phyloP scores from a whole-genome alignment of 2,797 vertebrate species.

The Leontocebus nigricollis region DNA sequence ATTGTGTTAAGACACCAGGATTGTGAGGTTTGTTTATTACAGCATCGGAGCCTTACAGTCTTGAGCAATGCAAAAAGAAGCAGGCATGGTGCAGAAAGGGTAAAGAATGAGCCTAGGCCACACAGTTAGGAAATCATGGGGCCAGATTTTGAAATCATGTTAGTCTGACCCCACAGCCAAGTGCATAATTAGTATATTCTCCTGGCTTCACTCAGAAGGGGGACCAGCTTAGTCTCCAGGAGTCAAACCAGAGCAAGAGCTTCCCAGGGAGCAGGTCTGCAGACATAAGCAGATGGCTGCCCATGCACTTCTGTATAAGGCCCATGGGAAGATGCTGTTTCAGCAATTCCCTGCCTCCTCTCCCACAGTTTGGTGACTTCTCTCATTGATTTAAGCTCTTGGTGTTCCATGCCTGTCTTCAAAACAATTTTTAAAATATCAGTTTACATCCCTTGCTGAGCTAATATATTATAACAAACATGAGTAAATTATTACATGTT shows the following conservation, averaged over 20 bases:
- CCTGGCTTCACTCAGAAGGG: background rate
- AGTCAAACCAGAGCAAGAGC: background rate
- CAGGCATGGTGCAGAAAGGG: rapidly evolving
- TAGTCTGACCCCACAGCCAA: too few relatives aligned
- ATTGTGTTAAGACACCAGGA: too few relatives aligned
- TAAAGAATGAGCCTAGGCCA: background rate
- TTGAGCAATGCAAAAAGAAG: background rate
- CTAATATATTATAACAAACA: background rate
- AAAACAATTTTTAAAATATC: background rate
- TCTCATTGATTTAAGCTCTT: background rate
- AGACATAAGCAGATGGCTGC: background rate
- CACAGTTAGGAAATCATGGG: rapidly evolving
- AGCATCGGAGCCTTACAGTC: background rate
- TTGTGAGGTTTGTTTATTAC: background rate
- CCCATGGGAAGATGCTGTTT: too few relatives aligned
- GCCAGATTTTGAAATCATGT: background rate
- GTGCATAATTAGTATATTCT: rapidly evolving
- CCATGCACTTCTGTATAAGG: rapidly evolving
- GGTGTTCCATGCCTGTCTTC: background rate
- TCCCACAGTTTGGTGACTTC: background rate
- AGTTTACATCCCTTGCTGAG: background rate
- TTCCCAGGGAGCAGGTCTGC: background rate
- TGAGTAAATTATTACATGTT: background rate
- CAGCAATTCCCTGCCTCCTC: too few relatives aligned
- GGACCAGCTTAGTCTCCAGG: background rate